Conservation (phyloP, 2,888 invertebrate genomes). For the Macaria liturata region DNA sequence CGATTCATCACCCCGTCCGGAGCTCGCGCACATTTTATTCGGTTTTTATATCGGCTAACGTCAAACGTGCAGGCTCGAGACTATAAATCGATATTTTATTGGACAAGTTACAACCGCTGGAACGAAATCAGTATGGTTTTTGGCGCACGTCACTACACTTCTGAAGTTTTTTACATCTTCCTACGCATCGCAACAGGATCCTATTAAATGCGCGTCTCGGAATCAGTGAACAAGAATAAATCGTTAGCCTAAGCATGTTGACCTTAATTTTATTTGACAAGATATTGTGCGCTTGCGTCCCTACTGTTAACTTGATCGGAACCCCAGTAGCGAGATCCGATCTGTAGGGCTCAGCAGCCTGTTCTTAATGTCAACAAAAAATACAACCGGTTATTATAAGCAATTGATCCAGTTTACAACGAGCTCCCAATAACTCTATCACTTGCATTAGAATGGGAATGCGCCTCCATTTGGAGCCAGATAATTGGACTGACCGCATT, state of each 20-base stretch:
- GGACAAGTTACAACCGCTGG: conserved; percentile 24
- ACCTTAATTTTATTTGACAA: conserved; percentile 1
- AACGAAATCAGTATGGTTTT: conserved; percentile 9
- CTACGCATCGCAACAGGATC: too few species aligned
- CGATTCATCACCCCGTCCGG: conserved; percentile 39
- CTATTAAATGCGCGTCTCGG: too few species aligned
- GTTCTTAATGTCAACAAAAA: conserved; percentile 35
- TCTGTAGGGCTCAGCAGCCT: conserved; percentile 33
- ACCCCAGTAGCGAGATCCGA: conserved; percentile 21
- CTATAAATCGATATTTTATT: conserved; percentile 35
- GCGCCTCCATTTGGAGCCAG: conserved; percentile 25
- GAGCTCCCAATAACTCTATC: conserved; percentile 33
- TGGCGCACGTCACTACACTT: neutral
- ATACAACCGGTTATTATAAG: conserved; percentile 25
- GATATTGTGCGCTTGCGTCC: neutral
- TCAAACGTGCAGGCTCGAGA: conserved; percentile 27
- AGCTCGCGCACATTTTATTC: conserved; percentile 40
- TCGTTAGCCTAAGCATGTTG: too few species aligned
- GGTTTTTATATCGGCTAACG: conserved; percentile 37
- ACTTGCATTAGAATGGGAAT: conserved; percentile 28
- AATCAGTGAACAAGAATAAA: too few species aligned
- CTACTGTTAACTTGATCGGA: conserved; percentile 10
- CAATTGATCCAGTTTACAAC: conserved; percentile 35
- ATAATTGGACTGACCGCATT: conserved; percentile 33
- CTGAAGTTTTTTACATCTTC: too few species aligned